Conservation (phyloP, 64 coral and sea anemone genomes). For the Pocillopora verrucosa region DNA sequence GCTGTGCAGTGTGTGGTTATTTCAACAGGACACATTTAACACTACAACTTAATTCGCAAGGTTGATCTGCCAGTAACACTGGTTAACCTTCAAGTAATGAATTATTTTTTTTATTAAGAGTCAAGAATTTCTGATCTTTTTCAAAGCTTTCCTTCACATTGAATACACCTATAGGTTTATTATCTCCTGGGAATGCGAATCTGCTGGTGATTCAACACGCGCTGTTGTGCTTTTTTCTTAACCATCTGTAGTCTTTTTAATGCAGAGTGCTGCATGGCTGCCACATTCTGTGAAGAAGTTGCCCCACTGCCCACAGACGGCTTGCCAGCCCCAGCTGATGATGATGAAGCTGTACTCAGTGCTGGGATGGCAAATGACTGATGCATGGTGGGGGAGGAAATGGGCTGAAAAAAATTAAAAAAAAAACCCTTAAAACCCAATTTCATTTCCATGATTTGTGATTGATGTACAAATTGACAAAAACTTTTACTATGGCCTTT, state of each 20-base stretch:
- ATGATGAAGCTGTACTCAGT: conserved; percentile 33
- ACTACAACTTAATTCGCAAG: too few species aligned
- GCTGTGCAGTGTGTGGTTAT: too few species aligned
- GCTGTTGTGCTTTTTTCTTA: conserved; percentile 91
- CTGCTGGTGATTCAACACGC: conserved; percentile 85
- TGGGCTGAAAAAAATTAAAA: too few species aligned
- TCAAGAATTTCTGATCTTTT: too few species aligned
- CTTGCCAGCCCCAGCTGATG: conserved; percentile 26
- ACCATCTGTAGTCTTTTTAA: conserved; percentile 89
- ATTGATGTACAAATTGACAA: too few species aligned
- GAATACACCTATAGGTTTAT: too few species aligned
- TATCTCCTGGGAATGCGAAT: conserved; percentile 82
- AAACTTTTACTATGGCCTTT: too few species aligned
- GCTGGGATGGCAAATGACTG: conserved; percentile 93
- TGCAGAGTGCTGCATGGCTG: conserved; percentile 67
- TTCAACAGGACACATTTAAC: too few species aligned
- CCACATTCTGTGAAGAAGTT: conserved; percentile 61
- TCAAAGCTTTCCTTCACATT: too few species aligned
- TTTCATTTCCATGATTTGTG: neutral
- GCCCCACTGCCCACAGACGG: conserved; percentile 35
- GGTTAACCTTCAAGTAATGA: too few species aligned
- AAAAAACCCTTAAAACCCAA: neutral
- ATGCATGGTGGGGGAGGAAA: conserved; percentile 51
- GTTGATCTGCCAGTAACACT: too few species aligned
- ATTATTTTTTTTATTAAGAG: too few species aligned